phyloP scores from a whole-genome alignment of 2,113 vertebrate species.

The Micronycteris hirsuta region DNA sequence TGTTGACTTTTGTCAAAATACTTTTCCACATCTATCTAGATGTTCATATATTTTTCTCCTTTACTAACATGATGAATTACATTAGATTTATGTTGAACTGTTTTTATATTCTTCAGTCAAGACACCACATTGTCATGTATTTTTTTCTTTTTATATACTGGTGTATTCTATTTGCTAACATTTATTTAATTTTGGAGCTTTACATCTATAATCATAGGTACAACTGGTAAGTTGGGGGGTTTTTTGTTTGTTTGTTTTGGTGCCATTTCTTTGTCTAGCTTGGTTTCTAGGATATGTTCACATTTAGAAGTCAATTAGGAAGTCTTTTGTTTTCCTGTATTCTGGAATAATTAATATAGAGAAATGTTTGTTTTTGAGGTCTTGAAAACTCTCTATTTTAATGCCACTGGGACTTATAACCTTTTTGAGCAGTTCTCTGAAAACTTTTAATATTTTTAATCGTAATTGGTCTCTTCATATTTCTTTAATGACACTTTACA shows the following conservation, averaged over 20 bases:
- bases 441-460: background rate
- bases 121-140: background rate
- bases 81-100: background rate
- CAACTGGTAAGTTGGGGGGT: background rate
- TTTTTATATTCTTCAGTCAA: background rate
- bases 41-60: background rate
- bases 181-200: conserved; percentile 30
- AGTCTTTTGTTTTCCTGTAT: background rate
- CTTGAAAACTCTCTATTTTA: background rate
- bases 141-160: background rate
- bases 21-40: background rate
- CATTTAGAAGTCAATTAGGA: background rate
- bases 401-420: background rate
- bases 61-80: background rate
- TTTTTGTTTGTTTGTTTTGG: background rate
- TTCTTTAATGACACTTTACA: background rate
- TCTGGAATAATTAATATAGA: background rate
- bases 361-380: background rate
- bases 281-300: background rate
- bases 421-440: background rate
- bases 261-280: background rate
- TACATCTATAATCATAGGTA: background rate
- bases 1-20: background rate
- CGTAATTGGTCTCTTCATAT: no score
- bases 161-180: background rate